Conservation (phyloP, 2,797 vertebrate genomes). For the Rhabdomys pumilio region DNA sequence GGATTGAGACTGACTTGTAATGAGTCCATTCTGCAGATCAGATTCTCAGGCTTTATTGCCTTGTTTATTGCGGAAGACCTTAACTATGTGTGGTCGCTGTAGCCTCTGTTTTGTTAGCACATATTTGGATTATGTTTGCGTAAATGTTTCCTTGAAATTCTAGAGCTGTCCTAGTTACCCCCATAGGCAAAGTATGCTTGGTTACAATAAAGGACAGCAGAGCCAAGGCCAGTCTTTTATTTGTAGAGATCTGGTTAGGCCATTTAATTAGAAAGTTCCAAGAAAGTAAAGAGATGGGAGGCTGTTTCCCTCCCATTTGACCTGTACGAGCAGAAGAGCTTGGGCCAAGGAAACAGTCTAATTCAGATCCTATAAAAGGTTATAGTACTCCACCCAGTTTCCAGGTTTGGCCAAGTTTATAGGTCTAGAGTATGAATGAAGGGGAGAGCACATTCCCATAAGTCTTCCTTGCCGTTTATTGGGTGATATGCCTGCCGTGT, state of each 20-base stretch:
- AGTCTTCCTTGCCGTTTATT: not conserved
- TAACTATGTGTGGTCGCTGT: not conserved
- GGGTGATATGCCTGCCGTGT: not conserved
- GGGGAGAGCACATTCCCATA: not conserved
- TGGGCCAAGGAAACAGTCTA: not conserved
- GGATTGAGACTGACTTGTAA: not conserved
- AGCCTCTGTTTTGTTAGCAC: not conserved
- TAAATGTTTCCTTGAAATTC: constrained; percentile 36
- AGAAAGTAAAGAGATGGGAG: not conserved
- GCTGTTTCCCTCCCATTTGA: not conserved
- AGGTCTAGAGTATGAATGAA: not conserved
- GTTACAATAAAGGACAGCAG: not conserved
- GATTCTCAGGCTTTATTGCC: not conserved
- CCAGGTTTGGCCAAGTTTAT: not conserved
- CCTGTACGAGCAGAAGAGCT: not conserved
- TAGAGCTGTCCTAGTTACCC: not conserved
- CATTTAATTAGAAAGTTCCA: constrained; percentile 14
- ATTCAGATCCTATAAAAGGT: not conserved
- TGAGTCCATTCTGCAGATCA: not conserved
- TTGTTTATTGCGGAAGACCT: not conserved
- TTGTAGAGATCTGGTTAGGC: not conserved
- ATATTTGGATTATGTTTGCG: constrained; percentile 24
- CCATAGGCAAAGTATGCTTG: not conserved
- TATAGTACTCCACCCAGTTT: not conserved
- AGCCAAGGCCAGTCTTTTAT: not conserved